These are phyloP conservation scores for Dasyprocta punctata DNA, from an alignment of 2,113 vertebrate species.

Conservation along the genomic window DNA sequence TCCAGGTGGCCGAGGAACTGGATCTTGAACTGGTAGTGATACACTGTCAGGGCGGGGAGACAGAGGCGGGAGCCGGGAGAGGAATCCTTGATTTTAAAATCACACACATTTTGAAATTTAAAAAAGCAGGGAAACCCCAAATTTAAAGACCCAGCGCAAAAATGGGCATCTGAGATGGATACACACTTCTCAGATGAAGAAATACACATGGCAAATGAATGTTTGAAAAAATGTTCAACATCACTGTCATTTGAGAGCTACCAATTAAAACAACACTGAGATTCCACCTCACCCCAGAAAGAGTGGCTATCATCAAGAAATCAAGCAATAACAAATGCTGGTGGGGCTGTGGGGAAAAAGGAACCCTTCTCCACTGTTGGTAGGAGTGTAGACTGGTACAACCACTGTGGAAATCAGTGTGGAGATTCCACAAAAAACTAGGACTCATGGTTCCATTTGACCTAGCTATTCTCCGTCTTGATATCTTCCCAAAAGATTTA, in stretches of 20 bases:
- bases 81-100: background rate
- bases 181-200: background rate
- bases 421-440: background rate
- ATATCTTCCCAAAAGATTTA: background rate
- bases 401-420: background rate
- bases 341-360: background rate
- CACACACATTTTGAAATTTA: background rate
- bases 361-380: background rate
- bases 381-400: background rate
- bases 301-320: background rate
- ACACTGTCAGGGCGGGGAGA: constrained; percentile 84
- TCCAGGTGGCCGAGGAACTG: constrained; percentile 90
- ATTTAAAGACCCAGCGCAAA: background rate
- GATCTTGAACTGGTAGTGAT: constrained; percentile 96
- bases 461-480: background rate
- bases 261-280: background rate
- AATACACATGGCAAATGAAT: background rate
- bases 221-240: background rate
- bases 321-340: background rate
- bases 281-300: background rate
- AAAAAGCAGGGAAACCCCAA: background rate
- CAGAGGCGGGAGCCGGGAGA: background rate
- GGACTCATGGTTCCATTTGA: too few species aligned
- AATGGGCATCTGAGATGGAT: background rate
- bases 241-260: background rate